Evolutionary conservation across 1,140 invertebrate genomes (phyloP).

Genomic region (Lethocerus indicus): DNA sequence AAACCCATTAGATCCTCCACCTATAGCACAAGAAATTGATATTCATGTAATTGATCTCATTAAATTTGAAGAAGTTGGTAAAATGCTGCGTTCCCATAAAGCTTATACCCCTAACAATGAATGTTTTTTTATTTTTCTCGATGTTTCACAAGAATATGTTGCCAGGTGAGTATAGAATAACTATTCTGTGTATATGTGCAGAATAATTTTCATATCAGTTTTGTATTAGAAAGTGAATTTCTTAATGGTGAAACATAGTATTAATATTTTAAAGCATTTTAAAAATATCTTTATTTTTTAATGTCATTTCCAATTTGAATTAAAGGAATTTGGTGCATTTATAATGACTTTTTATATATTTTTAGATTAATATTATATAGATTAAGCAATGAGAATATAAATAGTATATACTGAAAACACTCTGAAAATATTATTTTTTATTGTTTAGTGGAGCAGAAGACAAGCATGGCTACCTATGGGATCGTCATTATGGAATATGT

Average conservation of each 20-base stretch:
- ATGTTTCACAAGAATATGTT: conserved; percentile 71
- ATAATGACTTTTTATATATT: not conserved
- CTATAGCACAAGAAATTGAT: conserved; percentile 82
- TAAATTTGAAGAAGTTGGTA: conserved; percentile 61
- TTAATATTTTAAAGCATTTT: not conserved
- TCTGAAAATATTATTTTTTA: not conserved
- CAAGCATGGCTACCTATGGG: conserved; percentile 71
- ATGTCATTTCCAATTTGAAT: not conserved
- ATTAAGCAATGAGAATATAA: not conserved
- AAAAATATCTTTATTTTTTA: not conserved
- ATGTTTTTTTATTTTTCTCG: conserved; percentile 79
- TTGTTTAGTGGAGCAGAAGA: conserved; percentile 66
- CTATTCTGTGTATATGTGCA: not conserved
- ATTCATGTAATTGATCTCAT: conserved; percentile 76
- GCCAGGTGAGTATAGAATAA: conserved; percentile 42
- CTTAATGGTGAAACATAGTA: no score
- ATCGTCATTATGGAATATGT: conserved; percentile 67
- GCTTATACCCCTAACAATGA: conserved; percentile 77
- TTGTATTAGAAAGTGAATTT: not conserved
- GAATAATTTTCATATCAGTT: not conserved
- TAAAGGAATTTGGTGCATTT: not conserved
- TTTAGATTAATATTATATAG: not conserved
- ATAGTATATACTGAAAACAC: not conserved
- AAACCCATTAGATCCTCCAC: conserved; percentile 64
- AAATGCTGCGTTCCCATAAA: conserved; percentile 66